These are phyloP conservation scores for Autographa pulchrina DNA, from an alignment of 2,888 invertebrate species.

Conservation along the genomic window DNA sequence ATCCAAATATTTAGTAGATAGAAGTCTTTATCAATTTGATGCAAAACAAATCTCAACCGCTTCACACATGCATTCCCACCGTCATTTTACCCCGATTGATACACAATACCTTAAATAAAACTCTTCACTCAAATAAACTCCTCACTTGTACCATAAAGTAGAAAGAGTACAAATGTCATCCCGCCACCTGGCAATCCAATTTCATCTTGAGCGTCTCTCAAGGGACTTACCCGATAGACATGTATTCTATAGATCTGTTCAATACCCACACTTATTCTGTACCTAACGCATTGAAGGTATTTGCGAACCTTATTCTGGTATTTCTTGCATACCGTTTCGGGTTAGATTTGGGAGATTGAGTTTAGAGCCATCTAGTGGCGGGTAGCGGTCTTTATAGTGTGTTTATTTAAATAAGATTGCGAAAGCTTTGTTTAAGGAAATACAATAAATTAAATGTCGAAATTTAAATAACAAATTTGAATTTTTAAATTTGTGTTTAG, in stretches of 20 bases:
- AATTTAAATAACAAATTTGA: too few species aligned
- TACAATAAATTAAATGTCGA: too few species aligned
- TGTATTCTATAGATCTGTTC: constrained; percentile 39
- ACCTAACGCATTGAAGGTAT: constrained; percentile 45
- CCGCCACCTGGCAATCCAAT: constrained; percentile 67
- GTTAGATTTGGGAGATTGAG: neutral
- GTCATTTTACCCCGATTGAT: neutral
- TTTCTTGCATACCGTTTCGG: constrained; percentile 24
- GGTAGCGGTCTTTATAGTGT: neutral
- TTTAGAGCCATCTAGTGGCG: neutral
- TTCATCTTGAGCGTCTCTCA: constrained; percentile 62
- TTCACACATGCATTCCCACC: neutral
- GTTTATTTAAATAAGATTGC: too few species aligned
- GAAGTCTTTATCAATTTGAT: too few species aligned
- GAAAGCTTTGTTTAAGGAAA: too few species aligned
- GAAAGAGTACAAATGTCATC: constrained; percentile 49
- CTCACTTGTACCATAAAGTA: constrained; percentile 56
- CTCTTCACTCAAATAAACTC: constrained; percentile 30
- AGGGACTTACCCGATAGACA: constrained; percentile 51
- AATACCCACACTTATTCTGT: constrained; percentile 45
- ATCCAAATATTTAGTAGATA: too few species aligned
- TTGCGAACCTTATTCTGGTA: constrained; percentile 26
- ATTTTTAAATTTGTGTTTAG: too few species aligned
- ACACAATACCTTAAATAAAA: neutral
- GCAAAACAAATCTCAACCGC: too few species aligned